Conservation (phyloP, 2,797 vertebrate genomes). For the Salmo trutta region DNA sequence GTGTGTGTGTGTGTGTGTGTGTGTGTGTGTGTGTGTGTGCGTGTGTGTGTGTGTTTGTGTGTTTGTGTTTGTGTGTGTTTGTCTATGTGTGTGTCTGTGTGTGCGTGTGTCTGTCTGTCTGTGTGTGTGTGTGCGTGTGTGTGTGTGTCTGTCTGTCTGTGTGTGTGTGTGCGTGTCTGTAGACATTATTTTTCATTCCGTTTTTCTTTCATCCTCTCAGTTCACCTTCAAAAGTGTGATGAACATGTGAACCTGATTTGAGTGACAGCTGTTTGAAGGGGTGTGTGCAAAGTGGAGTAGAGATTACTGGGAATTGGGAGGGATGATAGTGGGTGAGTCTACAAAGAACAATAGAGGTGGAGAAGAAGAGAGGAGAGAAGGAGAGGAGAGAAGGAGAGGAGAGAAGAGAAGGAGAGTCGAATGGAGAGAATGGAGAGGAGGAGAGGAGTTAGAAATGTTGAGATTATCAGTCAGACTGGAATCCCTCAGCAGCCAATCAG, state of each 20-base stretch:
- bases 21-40: too few species aligned
- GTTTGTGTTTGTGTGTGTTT: too few species aligned
- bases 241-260: not conserved
- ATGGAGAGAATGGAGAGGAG: not conserved
- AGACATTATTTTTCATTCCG: too few species aligned
- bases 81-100: too few species aligned
- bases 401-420: not conserved
- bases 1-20: too few species aligned
- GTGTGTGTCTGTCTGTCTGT: too few species aligned
- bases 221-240: not conserved
- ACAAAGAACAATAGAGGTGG: conserved; percentile 46
- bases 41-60: too few species aligned
- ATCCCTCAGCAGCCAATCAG: conserved; percentile 68
- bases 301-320: conserved; percentile 54
- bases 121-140: too few species aligned
- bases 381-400: too few species aligned
- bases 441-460: conserved; percentile 15
- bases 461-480: conserved; percentile 42
- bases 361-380: not conserved
- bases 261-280: conserved; percentile 60
- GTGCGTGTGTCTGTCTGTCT: too few species aligned
- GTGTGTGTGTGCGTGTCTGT: too few species aligned
- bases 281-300: conserved; percentile 66
- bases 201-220: not conserved
- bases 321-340: not conserved